Percentiles rank a stretch among this genome's conserved stretches.
These are phyloP conservation scores for Dendronephthya gigantea DNA, from an alignment of 64 coral and sea anemone species.

Conservation along the genomic window DNA sequence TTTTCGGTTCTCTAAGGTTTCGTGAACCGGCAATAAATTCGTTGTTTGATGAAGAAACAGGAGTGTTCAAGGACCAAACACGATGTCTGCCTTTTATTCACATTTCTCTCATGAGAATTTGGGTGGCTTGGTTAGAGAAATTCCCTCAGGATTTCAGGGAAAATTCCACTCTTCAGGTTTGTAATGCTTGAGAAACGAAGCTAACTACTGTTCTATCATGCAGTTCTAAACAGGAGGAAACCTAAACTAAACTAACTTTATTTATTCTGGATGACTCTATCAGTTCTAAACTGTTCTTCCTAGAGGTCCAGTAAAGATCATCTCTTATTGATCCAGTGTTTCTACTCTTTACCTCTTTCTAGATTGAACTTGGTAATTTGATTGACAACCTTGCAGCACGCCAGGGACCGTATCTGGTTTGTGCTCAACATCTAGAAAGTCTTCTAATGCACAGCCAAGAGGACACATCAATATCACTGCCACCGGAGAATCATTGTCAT, in stretches of 20 bases:
- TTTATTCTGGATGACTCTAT: no score
- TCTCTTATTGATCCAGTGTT: no score
- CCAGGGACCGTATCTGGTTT: conserved; percentile 70
- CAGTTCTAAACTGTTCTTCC: no score
- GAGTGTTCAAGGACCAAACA: background rate
- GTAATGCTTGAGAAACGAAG: no score
- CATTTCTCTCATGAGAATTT: conserved; percentile 77
- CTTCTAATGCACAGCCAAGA: background rate
- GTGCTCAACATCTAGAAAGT: conserved; percentile 64
- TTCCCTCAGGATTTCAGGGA: conserved; percentile 66
- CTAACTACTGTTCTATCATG: background rate
- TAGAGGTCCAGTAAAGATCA: no score
- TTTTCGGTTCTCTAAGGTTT: conserved; percentile 39
- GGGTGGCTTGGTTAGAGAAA: conserved; percentile 74
- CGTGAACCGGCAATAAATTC: conserved; percentile 80
- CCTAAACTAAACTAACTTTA: no score
- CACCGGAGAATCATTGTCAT: conserved; percentile 63
- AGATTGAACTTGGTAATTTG: conserved; percentile 59
- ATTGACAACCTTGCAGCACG: conserved; percentile 46
- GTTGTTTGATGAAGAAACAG: conserved; percentile 77
- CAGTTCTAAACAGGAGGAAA: no score
- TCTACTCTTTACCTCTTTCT: background rate
- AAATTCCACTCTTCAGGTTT: conserved; percentile 46
- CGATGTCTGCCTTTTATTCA: conserved; percentile 56
- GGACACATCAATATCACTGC: background rate